phyloP scores from a whole-genome alignment of 2,113 vertebrate genomes.

The Tursiops truncatus region DNA sequence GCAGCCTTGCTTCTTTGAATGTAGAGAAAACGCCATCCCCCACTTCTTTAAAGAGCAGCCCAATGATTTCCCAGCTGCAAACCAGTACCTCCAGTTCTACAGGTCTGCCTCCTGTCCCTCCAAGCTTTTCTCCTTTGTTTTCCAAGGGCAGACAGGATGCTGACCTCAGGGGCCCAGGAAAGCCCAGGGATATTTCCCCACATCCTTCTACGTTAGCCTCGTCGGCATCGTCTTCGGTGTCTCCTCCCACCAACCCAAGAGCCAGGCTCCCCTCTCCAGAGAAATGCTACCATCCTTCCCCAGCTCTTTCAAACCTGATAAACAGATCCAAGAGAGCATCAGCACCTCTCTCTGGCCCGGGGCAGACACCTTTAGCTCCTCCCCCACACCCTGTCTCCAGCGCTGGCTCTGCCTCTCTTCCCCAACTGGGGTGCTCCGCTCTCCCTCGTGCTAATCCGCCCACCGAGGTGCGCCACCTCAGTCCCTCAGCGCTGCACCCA shows the following conservation, averaged over 20 bases:
- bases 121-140: slow-evolving; percentile 62
- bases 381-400: neutral
- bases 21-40: slow-evolving; percentile 42
- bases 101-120: slow-evolving; percentile 54
- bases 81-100: neutral
- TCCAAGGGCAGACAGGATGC: slow-evolving; percentile 41
- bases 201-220: slow-evolving; percentile 72
- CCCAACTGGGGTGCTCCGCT: neutral
- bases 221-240: slow-evolving; percentile 71
- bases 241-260: slow-evolving; percentile 52
- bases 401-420: slow-evolving; percentile 10
- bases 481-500: slow-evolving; percentile 39
- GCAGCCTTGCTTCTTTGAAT: slow-evolving; percentile 37
- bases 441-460: neutral
- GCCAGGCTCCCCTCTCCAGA: slow-evolving; percentile 22
- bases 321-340: slow-evolving; percentile 52
- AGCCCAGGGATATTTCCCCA: slow-evolving; percentile 62
- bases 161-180: slow-evolving; percentile 61
- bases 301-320: slow-evolving; percentile 58
- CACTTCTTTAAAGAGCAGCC: slow-evolving; percentile 49
- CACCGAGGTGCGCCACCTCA: neutral
- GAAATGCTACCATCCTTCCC: slow-evolving; percentile 62
- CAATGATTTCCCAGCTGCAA: slow-evolving; percentile 49
- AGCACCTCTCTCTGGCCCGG: neutral
- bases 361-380: neutral